Conservation (phyloP, 2,113 vertebrate species). For the Telmatochromis sp. region DNA sequence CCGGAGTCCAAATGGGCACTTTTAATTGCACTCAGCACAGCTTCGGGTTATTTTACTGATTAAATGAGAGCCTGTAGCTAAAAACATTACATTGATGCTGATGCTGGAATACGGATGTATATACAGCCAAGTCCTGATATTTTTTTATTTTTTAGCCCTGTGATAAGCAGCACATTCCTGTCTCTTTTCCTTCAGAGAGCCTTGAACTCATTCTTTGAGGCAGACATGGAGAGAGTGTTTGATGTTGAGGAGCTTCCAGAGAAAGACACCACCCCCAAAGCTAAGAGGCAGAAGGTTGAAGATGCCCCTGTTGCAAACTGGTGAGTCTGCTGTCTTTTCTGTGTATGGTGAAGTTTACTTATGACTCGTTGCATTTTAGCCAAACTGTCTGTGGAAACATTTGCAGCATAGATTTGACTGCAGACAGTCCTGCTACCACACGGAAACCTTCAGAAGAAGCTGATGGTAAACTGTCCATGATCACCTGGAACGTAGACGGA, state of each 20-base stretch:
- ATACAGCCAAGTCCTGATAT: neutral
- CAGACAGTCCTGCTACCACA: slow-evolving; percentile 62
- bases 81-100: neutral
- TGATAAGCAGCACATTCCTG: neutral
- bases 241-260: slow-evolving; percentile 42
- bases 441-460: slow-evolving; percentile 43
- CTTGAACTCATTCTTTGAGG: slow-evolving; percentile 72
- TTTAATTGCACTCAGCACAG: neutral
- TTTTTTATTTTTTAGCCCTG: neutral
- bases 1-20: neutral
- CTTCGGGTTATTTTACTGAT: neutral
- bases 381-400: neutral
- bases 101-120: neutral
- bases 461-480: slow-evolving; percentile 73
- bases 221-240: slow-evolving; percentile 69
- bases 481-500: slow-evolving; percentile 94
- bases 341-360: neutral
- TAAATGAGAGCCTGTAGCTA: neutral
- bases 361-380: neutral
- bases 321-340: neutral
- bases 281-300: slow-evolving; percentile 42
- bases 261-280: neutral
- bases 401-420: slow-evolving; percentile 84
- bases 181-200: slow-evolving; percentile 51
- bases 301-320: neutral